These are phyloP conservation scores for Leptatherina wallacei DNA, from an alignment of 2,797 vertebrate species.

Conservation along the genomic window DNA sequence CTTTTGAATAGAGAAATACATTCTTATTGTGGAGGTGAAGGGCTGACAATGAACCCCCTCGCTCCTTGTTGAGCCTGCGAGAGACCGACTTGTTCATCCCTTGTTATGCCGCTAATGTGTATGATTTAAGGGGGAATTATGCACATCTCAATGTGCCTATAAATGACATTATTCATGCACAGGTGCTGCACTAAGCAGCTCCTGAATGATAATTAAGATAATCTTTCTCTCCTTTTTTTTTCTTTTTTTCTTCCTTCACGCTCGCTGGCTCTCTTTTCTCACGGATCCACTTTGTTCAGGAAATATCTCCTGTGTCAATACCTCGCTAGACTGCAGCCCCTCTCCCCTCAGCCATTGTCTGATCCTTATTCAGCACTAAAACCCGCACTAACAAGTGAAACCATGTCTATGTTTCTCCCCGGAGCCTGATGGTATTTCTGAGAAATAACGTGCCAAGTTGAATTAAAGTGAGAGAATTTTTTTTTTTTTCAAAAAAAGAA, in stretches of 20 bases:
- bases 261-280: slow-evolving; percentile 79
- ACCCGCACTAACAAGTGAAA: slow-evolving; percentile 85
- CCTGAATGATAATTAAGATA: slow-evolving; percentile 89
- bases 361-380: slow-evolving; percentile 82
- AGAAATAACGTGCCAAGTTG: slow-evolving; percentile 83
- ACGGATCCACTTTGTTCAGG: slow-evolving; percentile 86
- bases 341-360: slow-evolving; percentile 83
- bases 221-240: slow-evolving; percentile 79
- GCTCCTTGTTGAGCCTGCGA: slow-evolving; percentile 61
- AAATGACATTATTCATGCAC: slow-evolving; percentile 89
- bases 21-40: slow-evolving; percentile 72
- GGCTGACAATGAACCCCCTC: slow-evolving; percentile 68
- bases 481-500: slow-evolving; percentile 28
- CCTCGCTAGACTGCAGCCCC: slow-evolving; percentile 76
- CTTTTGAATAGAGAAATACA: slow-evolving; percentile 75
- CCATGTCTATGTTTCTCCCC: slow-evolving; percentile 81
- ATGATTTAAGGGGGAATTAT: slow-evolving; percentile 86
- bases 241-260: slow-evolving; percentile 64
- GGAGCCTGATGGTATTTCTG: slow-evolving; percentile 75
- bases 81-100: slow-evolving; percentile 82
- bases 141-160: slow-evolving; percentile 85
- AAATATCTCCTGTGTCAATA: slow-evolving; percentile 86
- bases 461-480: slow-evolving; percentile 81
- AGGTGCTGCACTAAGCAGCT: slow-evolving; percentile 87
- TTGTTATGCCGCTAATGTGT: slow-evolving; percentile 84